These are phyloP conservation scores for Drosophila kanapiae DNA, from an alignment of 1,140 invertebrate species.

Conservation along the genomic window DNA sequence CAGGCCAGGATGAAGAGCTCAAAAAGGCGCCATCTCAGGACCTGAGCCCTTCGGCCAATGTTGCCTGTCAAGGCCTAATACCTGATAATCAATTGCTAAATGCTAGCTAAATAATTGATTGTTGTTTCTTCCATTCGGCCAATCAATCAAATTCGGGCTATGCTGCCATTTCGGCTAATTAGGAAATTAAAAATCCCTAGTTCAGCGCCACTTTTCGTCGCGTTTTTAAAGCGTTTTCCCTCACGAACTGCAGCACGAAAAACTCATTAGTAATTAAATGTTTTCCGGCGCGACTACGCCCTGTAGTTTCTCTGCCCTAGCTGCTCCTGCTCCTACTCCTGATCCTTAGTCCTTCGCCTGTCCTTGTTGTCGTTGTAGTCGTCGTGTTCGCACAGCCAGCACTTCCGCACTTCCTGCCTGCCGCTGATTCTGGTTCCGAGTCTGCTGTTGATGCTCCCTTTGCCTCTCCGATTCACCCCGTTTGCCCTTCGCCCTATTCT, in stretches of 20 bases:
- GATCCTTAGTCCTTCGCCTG: constrained; percentile 15
- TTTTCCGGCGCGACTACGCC: constrained; percentile 74
- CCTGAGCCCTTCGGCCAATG: background rate
- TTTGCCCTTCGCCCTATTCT: background rate
- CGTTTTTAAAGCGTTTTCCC: constrained; percentile 69
- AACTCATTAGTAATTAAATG: constrained; percentile 83
- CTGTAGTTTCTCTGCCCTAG: constrained; percentile 66
- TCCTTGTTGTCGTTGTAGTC: constrained; percentile 52
- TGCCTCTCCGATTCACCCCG: background rate
- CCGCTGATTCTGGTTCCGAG: constrained; percentile 40
- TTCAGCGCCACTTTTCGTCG: constrained; percentile 25
- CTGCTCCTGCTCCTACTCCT: constrained; percentile 6
- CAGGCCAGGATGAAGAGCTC: constrained; percentile 21
- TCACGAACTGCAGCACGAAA: constrained; percentile 60
- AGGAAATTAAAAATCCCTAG: constrained; percentile 78
- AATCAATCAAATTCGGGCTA: constrained; percentile 68
- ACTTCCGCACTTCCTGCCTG: constrained; percentile 69
- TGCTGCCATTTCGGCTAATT: constrained; percentile 58
- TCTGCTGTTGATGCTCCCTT: constrained; percentile 37
- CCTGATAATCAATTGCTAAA: constrained; percentile 79
- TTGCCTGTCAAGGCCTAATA: constrained; percentile 64
- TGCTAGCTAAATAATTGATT: constrained; percentile 73
- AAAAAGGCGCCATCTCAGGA: background rate
- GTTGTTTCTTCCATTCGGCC: constrained; percentile 20
- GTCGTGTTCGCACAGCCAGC: constrained; percentile 74